Evolutionary conservation across 2,888 invertebrate genomes (phyloP).

Genomic region (Cecidostiba fungosa): DNA sequence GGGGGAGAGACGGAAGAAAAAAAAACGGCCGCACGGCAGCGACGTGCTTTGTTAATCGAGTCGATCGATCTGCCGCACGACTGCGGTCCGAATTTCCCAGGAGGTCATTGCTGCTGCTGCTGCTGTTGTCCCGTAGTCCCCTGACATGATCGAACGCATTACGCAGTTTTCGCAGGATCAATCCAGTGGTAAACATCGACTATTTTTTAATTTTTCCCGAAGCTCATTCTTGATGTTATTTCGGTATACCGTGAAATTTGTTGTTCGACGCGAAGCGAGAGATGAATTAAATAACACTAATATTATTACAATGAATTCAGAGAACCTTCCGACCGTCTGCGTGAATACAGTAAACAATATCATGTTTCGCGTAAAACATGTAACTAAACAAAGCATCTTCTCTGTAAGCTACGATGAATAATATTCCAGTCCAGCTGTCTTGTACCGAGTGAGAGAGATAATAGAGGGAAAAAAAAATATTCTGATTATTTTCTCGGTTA

Average conservation of each 20-base stretch:
- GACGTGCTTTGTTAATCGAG: conserved; percentile 52
- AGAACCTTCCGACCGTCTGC: background rate
- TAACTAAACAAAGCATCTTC: background rate
- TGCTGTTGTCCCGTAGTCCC: background rate
- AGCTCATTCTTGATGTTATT: too few species aligned
- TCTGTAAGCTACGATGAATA: background rate
- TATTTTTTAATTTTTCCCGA: background rate
- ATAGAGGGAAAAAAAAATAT: background rate
- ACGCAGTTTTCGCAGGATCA: conserved; percentile 15
- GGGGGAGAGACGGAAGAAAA: background rate
- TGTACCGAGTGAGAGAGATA: background rate
- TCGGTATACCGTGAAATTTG: background rate
- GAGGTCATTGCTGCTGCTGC: conserved; percentile 10
- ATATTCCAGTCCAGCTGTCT: background rate
- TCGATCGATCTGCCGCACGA: conserved; percentile 40
- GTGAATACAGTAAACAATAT: background rate
- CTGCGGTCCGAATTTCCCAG: conserved; percentile 54
- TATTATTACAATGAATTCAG: background rate
- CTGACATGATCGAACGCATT: conserved; percentile 21
- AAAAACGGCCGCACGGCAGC: background rate
- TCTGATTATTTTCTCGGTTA: conserved; percentile 8
- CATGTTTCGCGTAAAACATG: background rate
- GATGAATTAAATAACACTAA: background rate
- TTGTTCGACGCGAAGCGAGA: too few species aligned
- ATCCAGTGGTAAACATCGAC: background rate